These are phyloP conservation scores for Lynx canadensis DNA, from an alignment of 2,113 vertebrate species.

Conservation along the genomic window DNA sequence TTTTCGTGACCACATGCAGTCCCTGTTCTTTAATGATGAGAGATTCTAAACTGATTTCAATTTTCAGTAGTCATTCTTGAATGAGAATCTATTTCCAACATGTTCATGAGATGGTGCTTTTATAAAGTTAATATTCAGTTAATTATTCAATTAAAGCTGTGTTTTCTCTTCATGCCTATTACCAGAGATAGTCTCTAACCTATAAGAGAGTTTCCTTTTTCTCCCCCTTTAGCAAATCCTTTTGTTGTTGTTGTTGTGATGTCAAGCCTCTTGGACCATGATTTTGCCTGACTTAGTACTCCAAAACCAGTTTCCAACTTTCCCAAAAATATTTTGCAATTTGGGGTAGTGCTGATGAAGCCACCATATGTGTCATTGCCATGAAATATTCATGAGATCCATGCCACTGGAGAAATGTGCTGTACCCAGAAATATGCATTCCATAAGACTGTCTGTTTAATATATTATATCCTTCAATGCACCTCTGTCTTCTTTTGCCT, in stretches of 20 bases:
- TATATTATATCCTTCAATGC: background rate
- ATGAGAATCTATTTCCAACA: background rate
- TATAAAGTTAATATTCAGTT: background rate
- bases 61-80: background rate
- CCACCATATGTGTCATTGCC: background rate
- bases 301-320: background rate
- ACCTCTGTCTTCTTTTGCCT: background rate
- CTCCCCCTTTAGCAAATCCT: background rate
- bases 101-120: background rate
- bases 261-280: background rate
- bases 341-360: background rate
- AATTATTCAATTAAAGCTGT: background rate
- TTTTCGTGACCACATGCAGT: fast-evolving
- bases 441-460: background rate
- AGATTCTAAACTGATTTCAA: background rate
- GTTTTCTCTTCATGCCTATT: background rate
- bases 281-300: background rate
- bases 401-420: background rate
- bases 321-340: background rate
- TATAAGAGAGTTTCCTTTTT: background rate
- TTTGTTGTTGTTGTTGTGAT: background rate
- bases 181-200: background rate
- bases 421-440: background rate
- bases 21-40: background rate
- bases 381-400: background rate